Evolutionary conservation across 2,113 vertebrate genomes (phyloP), one percentile per base, ranked within the genome.

Genomic region (Chlorocebus sabaeus): DNA sequence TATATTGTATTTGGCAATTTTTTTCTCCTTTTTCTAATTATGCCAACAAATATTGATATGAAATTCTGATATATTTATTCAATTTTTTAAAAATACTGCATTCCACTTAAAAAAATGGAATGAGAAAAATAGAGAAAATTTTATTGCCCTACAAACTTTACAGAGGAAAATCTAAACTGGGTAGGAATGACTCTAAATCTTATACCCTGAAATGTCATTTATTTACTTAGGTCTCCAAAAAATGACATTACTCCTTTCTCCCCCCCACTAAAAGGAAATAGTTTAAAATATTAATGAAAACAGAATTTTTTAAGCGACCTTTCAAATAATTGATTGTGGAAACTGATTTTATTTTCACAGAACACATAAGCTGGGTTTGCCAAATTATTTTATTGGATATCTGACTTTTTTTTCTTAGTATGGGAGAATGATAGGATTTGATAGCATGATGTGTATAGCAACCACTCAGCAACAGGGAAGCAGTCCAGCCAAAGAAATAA

Each of bases 321-420:
- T 97, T 96, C 38, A 93, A 90, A 84, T 93, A 97, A 92, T 88
- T 97, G 70, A 95, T 61, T 8, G 2, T 52, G 30, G 80, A 96
- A 87, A 86, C 16, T 72, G 96, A 96, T 95, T 96, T 89, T 85
- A 75, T 90, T 96, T 97, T 84, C 70, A 95, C 25, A 95, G 87
- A 94, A 78, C 80, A 64, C 8, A 40, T 80, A 35, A 87, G 0
- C 32, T 57, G 8, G 87, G 22, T 72, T 91, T 95, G 92, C n/a
- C 96, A 98, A 94, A 90, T 92, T 76, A 61, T 84, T 96, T 95
- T 96, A 89, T 95, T 91, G 97, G 86, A 96, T 93, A 79, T 96
- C 92, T 96, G 90, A 91, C 52, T 80, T 73, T n/a, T 45, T 80
- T 18, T 72, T 93, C 84, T 70, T 38, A 94, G 38, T 40, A 45